phyloP scores from a whole-genome alignment of 2,797 vertebrate genomes.

The Tokudaia tokunoshimensis region DNA sequence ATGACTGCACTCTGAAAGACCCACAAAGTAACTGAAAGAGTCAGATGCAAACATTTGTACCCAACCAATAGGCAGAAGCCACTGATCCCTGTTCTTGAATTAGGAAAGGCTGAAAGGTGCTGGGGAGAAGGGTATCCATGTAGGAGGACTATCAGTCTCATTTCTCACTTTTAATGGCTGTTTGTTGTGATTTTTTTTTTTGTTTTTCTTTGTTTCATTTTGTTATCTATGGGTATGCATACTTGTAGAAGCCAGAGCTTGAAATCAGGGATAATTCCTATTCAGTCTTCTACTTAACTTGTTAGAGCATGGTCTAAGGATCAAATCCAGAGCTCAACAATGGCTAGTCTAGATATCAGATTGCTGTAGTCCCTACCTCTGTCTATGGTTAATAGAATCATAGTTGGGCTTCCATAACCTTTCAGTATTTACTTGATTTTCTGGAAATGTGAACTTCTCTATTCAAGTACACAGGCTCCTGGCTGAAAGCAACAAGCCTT shows the following conservation, averaged over 20 bases:
- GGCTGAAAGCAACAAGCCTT: not conserved
- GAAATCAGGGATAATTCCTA: not conserved
- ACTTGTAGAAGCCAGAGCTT: not conserved
- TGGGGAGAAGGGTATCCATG: too few relatives aligned
- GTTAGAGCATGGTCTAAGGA: not conserved
- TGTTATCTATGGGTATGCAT: not conserved
- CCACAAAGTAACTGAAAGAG: too few relatives aligned
- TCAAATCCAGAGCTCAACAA: not conserved
- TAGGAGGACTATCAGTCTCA: too few relatives aligned
- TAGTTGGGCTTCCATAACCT: accelerated
- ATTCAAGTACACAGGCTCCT: not conserved
- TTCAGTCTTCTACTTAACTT: not conserved
- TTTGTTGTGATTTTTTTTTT: not conserved
- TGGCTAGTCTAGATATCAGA: not conserved
- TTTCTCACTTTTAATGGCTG: not conserved
- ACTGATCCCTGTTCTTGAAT: too few relatives aligned
- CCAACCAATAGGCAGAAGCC: too few relatives aligned
- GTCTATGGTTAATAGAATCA: not conserved
- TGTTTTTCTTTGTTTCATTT: not conserved
- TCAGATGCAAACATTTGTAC: too few relatives aligned
- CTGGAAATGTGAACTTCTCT: not conserved
- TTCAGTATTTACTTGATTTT: not conserved
- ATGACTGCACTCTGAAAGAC: too few relatives aligned
- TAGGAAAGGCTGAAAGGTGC: too few relatives aligned
- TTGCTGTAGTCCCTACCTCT: too few relatives aligned